A percentile compares a stretch with the other conserved stretches of the same genome.
Conservation (phyloP, 2,113 vertebrate genomes). For the Meleagris gallopavo region DNA sequence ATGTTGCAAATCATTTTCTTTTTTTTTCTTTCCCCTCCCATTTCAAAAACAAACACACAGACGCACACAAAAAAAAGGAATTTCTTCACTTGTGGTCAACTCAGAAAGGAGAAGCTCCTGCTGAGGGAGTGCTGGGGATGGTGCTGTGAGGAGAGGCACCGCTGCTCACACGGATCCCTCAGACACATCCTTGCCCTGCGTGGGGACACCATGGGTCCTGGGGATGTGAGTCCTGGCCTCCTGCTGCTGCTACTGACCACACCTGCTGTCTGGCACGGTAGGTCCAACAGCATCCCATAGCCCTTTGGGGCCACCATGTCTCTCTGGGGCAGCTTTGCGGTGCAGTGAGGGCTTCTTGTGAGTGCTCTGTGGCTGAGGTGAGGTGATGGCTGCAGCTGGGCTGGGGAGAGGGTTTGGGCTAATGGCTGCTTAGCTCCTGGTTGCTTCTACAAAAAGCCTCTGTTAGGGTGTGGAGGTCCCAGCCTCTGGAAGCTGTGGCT, state of each 20-base stretch:
- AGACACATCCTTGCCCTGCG: neutral
- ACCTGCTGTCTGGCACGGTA: constrained; percentile 69
- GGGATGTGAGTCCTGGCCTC: constrained; percentile 66
- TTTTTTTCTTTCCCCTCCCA: neutral
- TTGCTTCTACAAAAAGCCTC: neutral
- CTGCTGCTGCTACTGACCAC: constrained; percentile 66
- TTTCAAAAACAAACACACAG: constrained; percentile 45
- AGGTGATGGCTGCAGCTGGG: neutral
- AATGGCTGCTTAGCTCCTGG: accelerated
- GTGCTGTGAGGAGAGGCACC: neutral
- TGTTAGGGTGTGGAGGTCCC: neutral
- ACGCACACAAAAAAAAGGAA: constrained; percentile 30
- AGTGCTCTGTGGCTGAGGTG: neutral
- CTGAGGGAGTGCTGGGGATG: neutral
- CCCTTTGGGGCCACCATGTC: accelerated
- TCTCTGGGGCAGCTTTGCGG: neutral
- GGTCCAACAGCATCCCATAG: constrained; percentile 1
- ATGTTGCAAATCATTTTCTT: neutral
- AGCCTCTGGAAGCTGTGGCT: neutral
- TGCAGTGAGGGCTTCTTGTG: accelerated
- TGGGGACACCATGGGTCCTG: neutral
- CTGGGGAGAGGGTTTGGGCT: accelerated
- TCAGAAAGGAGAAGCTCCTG: constrained; percentile 72
- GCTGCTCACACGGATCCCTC: neutral
- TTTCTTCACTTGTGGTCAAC: constrained; percentile 71